Percentiles rank a stretch among this genome's conserved stretches.
Evolutionary conservation across 2,888 invertebrate genomes (phyloP).

Genomic region (Lasioglossum oenotherae): DNA sequence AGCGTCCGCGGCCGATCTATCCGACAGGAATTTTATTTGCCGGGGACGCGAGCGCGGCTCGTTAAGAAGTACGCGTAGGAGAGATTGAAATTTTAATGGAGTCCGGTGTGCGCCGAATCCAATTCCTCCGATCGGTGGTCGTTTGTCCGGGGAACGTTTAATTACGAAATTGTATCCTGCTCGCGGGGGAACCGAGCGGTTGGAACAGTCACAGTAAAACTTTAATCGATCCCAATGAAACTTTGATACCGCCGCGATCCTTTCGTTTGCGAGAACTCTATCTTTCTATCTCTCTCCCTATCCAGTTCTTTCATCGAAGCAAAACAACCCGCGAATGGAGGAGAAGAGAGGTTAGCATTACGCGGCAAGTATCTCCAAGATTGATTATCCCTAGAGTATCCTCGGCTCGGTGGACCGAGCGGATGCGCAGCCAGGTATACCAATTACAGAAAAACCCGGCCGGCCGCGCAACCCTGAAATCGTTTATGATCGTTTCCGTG

Average conservation of each 20-base stretch:
- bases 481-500: not conserved
- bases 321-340: not conserved
- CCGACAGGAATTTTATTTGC: slow-evolving; percentile 20
- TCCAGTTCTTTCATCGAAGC: not conserved
- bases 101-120: slow-evolving; percentile 1
- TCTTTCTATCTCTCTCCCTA: too few species aligned
- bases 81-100: slow-evolving; percentile 39
- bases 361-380: slow-evolving; percentile 1
- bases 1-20: not conserved
- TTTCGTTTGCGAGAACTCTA: not conserved
- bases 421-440: not conserved
- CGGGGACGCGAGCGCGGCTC: slow-evolving; percentile 5
- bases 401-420: not conserved
- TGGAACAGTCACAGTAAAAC: not conserved
- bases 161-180: slow-evolving; percentile 19
- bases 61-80: slow-evolving; percentile 34
- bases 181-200: slow-evolving; percentile 4
- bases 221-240: slow-evolving; percentile 3
- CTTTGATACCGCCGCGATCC: not conserved
- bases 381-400: not conserved
- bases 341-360: not conserved
- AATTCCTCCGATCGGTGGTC: slow-evolving; percentile 12
- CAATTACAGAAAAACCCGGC: slow-evolving; percentile 5
- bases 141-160: slow-evolving; percentile 27
- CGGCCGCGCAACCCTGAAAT: not conserved